Percentiles rank a stretch among this genome's conserved stretches.
Conservation (phyloP, 1,140 invertebrate species). For the Palaemon carinicauda region DNA sequence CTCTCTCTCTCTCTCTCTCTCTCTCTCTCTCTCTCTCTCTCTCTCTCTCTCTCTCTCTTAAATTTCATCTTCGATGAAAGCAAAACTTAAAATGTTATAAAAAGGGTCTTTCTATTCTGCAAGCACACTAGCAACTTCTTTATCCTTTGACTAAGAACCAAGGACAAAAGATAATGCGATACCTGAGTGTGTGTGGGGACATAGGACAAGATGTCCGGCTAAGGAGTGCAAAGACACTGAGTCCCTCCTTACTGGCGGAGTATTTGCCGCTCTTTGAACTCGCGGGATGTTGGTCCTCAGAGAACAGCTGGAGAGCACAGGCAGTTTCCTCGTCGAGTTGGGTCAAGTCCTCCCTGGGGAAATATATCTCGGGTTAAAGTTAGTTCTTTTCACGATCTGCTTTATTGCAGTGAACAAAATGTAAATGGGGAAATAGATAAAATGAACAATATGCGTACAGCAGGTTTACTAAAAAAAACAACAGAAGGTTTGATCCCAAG, state of each 20-base stretch:
- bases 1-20: no score
- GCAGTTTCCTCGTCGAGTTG: constrained; percentile 78
- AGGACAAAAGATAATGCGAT: constrained; percentile 1
- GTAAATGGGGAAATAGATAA: no score
- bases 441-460: no score
- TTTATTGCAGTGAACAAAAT: not conserved
- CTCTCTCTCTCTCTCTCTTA: no score
- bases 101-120: no score
- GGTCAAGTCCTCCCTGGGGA: constrained; percentile 73
- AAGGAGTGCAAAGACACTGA: constrained; percentile 78
- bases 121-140: not conserved
- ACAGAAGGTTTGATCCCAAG: no score
- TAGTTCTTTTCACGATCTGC: not conserved
- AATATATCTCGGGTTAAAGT: constrained; percentile 56
- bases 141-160: not conserved
- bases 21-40: no score
- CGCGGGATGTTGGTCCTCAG: constrained; percentile 77
- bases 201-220: constrained; percentile 76
- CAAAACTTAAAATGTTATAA: no score
- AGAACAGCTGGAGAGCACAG: constrained; percentile 79
- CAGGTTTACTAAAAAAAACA: no score
- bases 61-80: no score
- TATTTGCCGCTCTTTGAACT: constrained; percentile 72
- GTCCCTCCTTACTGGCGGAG: constrained; percentile 71
- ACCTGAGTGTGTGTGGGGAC: constrained; percentile 66